Conservation (phyloP, 2,113 vertebrate genomes). For the Marmota flaviventris region DNA sequence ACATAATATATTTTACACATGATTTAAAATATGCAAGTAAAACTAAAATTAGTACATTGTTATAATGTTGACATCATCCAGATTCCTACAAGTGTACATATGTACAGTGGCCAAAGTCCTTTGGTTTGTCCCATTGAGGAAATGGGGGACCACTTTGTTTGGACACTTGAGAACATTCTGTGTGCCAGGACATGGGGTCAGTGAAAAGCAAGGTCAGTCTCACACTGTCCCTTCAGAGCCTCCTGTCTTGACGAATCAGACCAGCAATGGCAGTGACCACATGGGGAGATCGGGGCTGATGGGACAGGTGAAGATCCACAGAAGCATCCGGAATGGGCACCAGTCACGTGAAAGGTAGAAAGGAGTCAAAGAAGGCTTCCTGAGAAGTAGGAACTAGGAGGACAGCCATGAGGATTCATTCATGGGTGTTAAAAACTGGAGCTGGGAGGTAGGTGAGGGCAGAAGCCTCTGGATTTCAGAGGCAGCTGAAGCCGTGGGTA, state of each 20-base stretch:
- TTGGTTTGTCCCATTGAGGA: not conserved
- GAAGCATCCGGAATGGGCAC: fast-evolving
- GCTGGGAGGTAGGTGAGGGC: no score
- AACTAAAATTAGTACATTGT: not conserved
- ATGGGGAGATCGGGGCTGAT: not conserved
- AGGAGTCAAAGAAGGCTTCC: not conserved
- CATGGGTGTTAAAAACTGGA: not conserved
- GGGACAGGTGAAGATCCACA: no score
- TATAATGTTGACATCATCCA: not conserved
- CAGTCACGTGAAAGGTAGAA: not conserved
- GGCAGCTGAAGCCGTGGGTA: no score
- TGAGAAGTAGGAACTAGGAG: not conserved
- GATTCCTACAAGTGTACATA: not conserved
- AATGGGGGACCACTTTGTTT: not conserved
- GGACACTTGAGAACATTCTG: not conserved
- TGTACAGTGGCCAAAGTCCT: not conserved
- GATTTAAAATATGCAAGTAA: not conserved
- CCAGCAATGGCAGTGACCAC: no score
- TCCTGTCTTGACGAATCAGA: not conserved
- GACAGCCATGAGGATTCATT: not conserved
- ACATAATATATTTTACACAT: not conserved
- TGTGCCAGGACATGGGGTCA: not conserved
- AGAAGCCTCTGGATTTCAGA: not conserved
- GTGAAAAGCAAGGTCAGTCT: not conserved
- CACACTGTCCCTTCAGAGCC: not conserved